Conservation (phyloP, 2,797 vertebrate species). For the Silurus aristotelis region DNA sequence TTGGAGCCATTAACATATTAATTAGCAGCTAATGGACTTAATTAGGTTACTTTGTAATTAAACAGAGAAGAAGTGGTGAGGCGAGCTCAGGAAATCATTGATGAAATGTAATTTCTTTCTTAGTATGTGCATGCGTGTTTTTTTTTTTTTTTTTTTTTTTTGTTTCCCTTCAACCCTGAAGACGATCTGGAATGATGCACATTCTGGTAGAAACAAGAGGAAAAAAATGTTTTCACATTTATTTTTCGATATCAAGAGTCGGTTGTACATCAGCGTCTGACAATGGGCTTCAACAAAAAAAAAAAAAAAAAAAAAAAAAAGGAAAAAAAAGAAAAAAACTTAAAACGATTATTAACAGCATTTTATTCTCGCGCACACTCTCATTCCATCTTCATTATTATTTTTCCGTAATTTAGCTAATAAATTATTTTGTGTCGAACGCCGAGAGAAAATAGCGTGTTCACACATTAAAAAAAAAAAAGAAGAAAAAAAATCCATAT, state of each 20-base stretch:
- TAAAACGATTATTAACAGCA: slow-evolving; percentile 65
- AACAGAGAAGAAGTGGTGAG: slow-evolving; percentile 34
- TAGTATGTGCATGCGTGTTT: neutral
- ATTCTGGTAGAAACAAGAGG: slow-evolving; percentile 80
- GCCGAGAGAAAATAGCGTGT: slow-evolving; percentile 66
- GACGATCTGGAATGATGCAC: slow-evolving; percentile 24
- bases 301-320: slow-evolving; percentile 52
- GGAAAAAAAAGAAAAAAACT: neutral
- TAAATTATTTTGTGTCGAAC: slow-evolving; percentile 80
- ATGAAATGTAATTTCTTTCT: slow-evolving; percentile 28
- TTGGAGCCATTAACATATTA: slow-evolving; percentile 47
- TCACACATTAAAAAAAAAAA: slow-evolving; percentile 48
- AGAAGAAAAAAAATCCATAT: slow-evolving; percentile 57
- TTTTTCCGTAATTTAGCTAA: slow-evolving; percentile 68
- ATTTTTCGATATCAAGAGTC: slow-evolving; percentile 97
- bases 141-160: neutral
- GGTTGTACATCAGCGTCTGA: slow-evolving; percentile 97
- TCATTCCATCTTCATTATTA: slow-evolving; percentile 62
- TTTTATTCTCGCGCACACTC: slow-evolving; percentile 59
- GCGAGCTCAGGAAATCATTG: neutral
- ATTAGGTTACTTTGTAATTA: slow-evolving; percentile 48
- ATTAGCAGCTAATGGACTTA: slow-evolving; percentile 42
- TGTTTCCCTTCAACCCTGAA: neutral
- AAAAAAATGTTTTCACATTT: slow-evolving; percentile 97
- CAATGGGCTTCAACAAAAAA: slow-evolving; percentile 94